Base-by-base conservation (phyloP, 2,888 invertebrate genomes). In the Prenolepis imparis region DNA sequence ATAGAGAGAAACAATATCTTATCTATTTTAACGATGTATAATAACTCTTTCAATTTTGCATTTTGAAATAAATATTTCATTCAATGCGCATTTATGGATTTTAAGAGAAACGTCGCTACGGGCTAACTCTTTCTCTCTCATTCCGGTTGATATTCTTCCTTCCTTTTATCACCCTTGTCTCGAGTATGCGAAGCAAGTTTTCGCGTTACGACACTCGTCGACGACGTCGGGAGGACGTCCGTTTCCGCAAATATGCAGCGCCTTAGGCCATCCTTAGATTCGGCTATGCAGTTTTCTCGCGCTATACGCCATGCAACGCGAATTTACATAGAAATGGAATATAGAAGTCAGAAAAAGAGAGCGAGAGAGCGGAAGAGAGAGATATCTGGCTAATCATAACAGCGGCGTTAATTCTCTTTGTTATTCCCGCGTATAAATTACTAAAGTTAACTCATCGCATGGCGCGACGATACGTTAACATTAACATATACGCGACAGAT, bases 281-380 rank as follows among this genome's bases (percentile, higher is more conserved):
- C 57, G 24, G 15, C 28, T 48, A 63, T 48, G 28, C 57, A 3
- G 77, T 64, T 72, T 61, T 41, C 59, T 59, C 39, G 28, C 28
- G 82, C 66, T 70, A 59, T 24, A 1, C 73, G 21, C 18, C 36
- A 72, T 78, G 64, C 44, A 55, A 61, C 64, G 66, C 28, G 84
- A 84, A 89, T 89, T 89, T 87, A 89, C 88, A 89, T 89, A 84
- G 88, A 89, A 89, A 89, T 89, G 85, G 89, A 85, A 78, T 78
- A 36, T 70, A 39, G 36, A 64, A 77, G 63, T 36, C 72, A 11
- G 8, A 44, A 6, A 21, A 12, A 9, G 9, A 11, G n/a, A 41
- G 18, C 4, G 36, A 57, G 21, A 24, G 8, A 21, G 21, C 12
- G 21, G n/a, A 1, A 36, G 1, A 8, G 8, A 15, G 70, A 70